A percentile compares a stretch with the other conserved stretches of the same genome.
These are phyloP conservation scores for Eupeodes luniger DNA, from an alignment of 2,888 invertebrate genomes.

Conservation along the genomic window DNA sequence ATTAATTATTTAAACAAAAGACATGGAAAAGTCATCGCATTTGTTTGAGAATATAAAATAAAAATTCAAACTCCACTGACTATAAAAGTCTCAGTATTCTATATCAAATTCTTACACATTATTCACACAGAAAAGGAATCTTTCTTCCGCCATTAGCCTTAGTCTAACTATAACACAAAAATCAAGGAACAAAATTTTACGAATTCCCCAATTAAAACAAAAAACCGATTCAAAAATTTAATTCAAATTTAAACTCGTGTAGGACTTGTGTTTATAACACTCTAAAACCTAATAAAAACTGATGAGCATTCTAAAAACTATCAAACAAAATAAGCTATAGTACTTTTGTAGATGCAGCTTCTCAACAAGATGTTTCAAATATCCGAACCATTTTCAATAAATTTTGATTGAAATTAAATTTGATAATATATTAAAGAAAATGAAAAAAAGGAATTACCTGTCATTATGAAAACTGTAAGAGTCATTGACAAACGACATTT, in stretches of 20 bases:
- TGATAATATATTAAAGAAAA: constrained; percentile 6
- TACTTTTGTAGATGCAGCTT: constrained; percentile 12
- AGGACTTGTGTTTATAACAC: neutral
- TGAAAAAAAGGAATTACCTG: constrained; percentile 62
- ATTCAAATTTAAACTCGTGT: neutral
- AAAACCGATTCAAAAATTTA: too few relatives aligned
- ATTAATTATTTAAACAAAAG: too few relatives aligned
- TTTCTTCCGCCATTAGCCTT: constrained; percentile 30
- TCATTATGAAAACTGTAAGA: constrained; percentile 79
- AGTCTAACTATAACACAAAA: neutral
- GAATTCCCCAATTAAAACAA: neutral
- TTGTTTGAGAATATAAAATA: too few relatives aligned
- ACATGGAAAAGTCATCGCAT: too few relatives aligned
- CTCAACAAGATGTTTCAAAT: neutral
- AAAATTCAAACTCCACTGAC: too few relatives aligned
- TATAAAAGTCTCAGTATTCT: neutral
- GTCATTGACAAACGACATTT: constrained; percentile 82
- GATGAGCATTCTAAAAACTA: neutral
- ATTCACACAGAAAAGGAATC: constrained; percentile 20
- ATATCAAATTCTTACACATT: constrained; percentile 29
- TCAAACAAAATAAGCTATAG: constrained; percentile 3
- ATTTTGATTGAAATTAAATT: constrained; percentile 59
- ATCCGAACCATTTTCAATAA: constrained; percentile 45
- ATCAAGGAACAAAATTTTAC: neutral
- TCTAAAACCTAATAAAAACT: constrained; percentile 36